These are phyloP conservation scores for Bradynema listronoti DNA, from an alignment of 1,140 invertebrate genomes.

Conservation along the genomic window DNA sequence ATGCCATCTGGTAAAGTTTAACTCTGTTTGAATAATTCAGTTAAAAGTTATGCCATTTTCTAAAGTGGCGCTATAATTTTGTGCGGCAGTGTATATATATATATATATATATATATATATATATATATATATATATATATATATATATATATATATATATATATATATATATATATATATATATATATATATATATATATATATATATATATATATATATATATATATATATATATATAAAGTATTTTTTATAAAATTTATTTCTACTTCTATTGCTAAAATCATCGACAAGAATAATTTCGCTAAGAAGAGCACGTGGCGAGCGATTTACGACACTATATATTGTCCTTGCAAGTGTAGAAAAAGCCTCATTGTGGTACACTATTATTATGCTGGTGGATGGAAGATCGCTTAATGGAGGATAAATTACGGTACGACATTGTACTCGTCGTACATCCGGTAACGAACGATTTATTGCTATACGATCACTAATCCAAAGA, in stretches of 20 bases:
- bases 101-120: no score
- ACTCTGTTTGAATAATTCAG: no score
- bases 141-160: conserved; percentile 11
- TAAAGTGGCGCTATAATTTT: no score
- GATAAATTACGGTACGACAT: conserved; percentile 48
- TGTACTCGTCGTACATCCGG: conserved; percentile 73
- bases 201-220: background rate
- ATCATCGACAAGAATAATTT: conserved; percentile 88
- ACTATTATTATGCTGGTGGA: conserved; percentile 76
- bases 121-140: no score
- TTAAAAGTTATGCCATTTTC: no score
- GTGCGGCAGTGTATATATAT: no score
- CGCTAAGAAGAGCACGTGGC: conserved; percentile 69
- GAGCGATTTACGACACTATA: conserved; percentile 77
- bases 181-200: no score
- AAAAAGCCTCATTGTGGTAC: conserved; percentile 88
- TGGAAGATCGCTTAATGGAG: conserved; percentile 61
- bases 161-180: no score
- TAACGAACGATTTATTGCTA: conserved; percentile 87
- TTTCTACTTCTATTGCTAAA: conserved; percentile 71
- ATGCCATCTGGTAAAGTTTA: no score
- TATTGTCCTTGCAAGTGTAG: conserved; percentile 75
- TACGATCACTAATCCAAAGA: conserved; percentile 90
- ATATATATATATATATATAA: conserved; percentile 13
- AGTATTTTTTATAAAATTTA: conserved; percentile 15